Percentiles rank a stretch among this genome's conserved stretches.
These are phyloP conservation scores for Synanthedon tipuliformis DNA, from an alignment of 2,888 invertebrate genomes.

Conservation along the genomic window DNA sequence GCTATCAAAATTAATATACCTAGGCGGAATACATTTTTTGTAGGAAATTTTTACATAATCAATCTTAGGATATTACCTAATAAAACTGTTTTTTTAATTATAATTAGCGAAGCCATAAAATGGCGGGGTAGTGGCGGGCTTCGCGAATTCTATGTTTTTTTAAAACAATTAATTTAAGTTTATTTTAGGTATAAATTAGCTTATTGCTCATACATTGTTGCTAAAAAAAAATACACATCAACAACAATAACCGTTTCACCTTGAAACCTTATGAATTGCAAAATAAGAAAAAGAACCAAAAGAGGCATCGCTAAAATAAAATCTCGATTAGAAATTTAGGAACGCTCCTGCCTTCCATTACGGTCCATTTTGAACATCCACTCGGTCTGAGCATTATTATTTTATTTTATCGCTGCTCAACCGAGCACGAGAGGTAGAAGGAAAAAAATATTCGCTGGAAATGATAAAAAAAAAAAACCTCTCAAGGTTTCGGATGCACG, in stretches of 20 bases:
- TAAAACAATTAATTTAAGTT: not conserved
- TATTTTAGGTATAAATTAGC: not conserved
- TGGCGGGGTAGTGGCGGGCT: too few species aligned
- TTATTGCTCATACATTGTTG: not conserved
- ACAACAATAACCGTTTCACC: conserved; percentile 38
- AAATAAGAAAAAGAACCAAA: conserved; percentile 49
- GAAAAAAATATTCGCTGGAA: conserved; percentile 48
- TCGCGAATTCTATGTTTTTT: too few species aligned
- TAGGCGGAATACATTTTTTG: too few species aligned
- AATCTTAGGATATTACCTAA: too few species aligned
- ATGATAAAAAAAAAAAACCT: conserved; percentile 45
- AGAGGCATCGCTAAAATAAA: conserved; percentile 47
- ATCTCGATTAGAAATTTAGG: conserved; percentile 60
- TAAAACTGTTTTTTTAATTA: not conserved
- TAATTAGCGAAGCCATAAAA: not conserved
- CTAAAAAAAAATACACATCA: conserved; percentile 11
- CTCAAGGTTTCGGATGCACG: conserved; percentile 66
- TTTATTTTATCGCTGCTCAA: conserved; percentile 63
- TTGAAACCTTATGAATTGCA: conserved; percentile 47
- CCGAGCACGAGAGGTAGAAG: conserved; percentile 52
- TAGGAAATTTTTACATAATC: too few species aligned
- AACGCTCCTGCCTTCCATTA: conserved; percentile 44
- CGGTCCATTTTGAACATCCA: conserved; percentile 45
- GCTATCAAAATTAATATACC: too few species aligned
- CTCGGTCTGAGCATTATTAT: conserved; percentile 51